phyloP scores from a whole-genome alignment of 2,113 vertebrate genomes.

The Bubo blakistoni region DNA sequence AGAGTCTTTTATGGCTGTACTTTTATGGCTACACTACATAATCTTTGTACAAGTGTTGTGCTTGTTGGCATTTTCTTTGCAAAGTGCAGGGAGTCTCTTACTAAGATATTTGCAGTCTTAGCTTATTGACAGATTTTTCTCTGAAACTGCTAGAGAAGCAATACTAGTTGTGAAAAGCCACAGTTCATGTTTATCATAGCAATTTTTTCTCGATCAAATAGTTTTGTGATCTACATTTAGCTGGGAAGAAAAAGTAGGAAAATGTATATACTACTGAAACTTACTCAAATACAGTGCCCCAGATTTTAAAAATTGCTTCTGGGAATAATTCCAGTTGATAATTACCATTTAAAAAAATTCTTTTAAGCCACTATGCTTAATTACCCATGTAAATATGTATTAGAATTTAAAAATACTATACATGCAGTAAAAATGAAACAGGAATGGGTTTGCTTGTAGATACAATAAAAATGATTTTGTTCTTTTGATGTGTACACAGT shows the following conservation, averaged over 20 bases:
- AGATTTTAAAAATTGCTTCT: slow-evolving; percentile 38
- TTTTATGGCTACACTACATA: neutral
- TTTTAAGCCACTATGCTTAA: slow-evolving; percentile 31
- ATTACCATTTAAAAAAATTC: slow-evolving; percentile 34
- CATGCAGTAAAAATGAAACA: neutral
- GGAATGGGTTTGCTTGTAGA: slow-evolving; percentile 22
- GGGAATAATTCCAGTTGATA: slow-evolving; percentile 49
- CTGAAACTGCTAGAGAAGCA: neutral
- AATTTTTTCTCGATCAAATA: slow-evolving; percentile 19
- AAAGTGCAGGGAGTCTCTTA: neutral
- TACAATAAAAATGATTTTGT: neutral
- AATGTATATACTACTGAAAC: neutral
- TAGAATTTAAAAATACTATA: slow-evolving; percentile 17
- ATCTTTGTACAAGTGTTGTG: neutral
- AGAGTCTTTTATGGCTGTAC: neutral
- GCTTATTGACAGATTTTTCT: neutral
- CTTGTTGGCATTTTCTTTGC: neutral
- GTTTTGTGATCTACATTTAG: neutral
- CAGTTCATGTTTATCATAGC: neutral
- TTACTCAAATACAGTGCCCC: slow-evolving; percentile 31
- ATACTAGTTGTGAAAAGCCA: neutral
- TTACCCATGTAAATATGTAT: slow-evolving; percentile 63
- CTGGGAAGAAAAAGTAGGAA: neutral
- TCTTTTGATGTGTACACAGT: neutral
- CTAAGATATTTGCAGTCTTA: neutral